Base-by-base conservation (phyloP, 2,113 vertebrate species). In the Leptodactylus fuscus region DNA sequence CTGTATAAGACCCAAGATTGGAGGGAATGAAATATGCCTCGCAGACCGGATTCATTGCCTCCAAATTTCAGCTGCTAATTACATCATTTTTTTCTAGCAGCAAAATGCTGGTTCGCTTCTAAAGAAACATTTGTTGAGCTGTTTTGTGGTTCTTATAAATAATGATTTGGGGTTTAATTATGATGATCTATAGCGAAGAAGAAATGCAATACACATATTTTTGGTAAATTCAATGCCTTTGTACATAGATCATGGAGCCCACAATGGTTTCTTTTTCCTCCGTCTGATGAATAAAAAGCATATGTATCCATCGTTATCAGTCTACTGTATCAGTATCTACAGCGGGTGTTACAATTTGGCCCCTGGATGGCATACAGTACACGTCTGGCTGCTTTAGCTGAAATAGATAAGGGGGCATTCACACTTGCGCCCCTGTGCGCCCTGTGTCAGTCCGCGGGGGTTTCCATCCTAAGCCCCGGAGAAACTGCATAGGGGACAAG, bases 191-290 rank as follows among this genome's bases (percentile, higher is more conserved):
- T 76, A 13, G 73, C 15, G 27, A 34, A 12, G 24, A 29, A 29
- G 46, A 76, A 49, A 76, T 76, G 46, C 15, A 76, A 76, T 38
- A 69, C 65, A 69, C 34, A 69, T 22, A 69, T 38, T 69, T 69
- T 36, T 36, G 7, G 32, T 69, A 36, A 38, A 69, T 69, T 69
- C 32, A 20, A 38, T 22, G 65, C 2, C 58, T 67, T 69, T 69
- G 65, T 69, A 34, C 29, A 69, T 36, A 38, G 65, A 36, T 69
- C 7, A 65, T 65, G 15, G 16, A 34, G 29, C 11, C 27, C 27
- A 32, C 60, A 36, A 38, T 36, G 32, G 32, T 36, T 38, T 69
- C 6, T 69, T 22, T 69, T 36, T 24, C 20, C 18, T 10, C 7
- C 13, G 0, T 62, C 1, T 22, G 20, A 20, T 38, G 16, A 69